Evolutionary conservation across 2,888 invertebrate species (phyloP).

Genomic region (Chrysolina americana): DNA sequence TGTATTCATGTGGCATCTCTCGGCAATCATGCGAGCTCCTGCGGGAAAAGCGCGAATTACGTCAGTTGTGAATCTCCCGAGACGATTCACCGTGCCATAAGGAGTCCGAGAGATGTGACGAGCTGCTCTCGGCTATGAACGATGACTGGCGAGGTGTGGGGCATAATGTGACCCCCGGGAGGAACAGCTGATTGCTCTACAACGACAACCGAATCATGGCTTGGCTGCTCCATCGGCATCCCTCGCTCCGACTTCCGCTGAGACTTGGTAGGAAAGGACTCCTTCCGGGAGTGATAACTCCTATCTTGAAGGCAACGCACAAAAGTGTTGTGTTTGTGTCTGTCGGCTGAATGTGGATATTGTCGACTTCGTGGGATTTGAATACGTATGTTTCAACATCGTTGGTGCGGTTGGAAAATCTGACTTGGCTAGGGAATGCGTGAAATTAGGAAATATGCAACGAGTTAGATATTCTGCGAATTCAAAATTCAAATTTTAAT

Average conservation of each 20-base stretch:
- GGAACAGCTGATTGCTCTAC: conserved; percentile 64
- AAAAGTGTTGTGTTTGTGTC: conserved; percentile 38
- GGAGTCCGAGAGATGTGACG: conserved; percentile 62
- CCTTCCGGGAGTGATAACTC: conserved; percentile 46
- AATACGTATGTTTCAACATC: neutral
- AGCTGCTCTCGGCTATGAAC: conserved; percentile 60
- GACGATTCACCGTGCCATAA: conserved; percentile 59
- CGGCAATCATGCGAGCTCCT: conserved; percentile 67
- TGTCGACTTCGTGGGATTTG: conserved; percentile 21
- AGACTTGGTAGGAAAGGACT: conserved; percentile 44
- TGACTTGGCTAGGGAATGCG: neutral
- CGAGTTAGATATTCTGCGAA: too few relatives aligned
- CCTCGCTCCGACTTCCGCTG: conserved; percentile 44
- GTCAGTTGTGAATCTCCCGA: conserved; percentile 63
- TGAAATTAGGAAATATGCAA: neutral
- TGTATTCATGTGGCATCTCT: conserved; percentile 67
- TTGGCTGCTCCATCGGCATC: neutral
- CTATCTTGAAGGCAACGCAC: conserved; percentile 43
- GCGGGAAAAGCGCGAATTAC: conserved; percentile 67
- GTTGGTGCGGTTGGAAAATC: neutral
- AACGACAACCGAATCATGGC: conserved; percentile 64
- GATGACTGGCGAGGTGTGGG: conserved; percentile 63
- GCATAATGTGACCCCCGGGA: conserved; percentile 67
- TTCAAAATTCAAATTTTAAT: too few relatives aligned
- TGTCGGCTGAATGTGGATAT: conserved; percentile 35